Evolutionary conservation across 2,797 vertebrate species (phyloP), one percentile per base, ranked within the genome.

Genomic region (Tamandua tetradactyla): DNA sequence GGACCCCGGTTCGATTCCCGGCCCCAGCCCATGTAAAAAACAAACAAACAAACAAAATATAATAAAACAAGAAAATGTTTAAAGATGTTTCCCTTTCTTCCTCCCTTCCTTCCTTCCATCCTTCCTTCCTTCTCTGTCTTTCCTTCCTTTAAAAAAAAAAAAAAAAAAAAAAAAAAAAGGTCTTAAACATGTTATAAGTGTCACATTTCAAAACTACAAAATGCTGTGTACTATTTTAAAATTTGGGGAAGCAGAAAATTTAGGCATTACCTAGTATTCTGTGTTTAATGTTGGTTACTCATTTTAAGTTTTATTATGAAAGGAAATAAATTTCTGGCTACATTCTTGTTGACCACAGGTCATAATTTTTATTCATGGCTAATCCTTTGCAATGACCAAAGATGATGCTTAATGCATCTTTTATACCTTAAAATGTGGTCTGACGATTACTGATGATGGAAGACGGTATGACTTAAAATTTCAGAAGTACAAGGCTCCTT

Each of bases 301-400:
- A 57, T 85, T 76, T 88, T 68, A 81, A 49, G 84, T 85, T 86
- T 78, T 87, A 92, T 74, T 81, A 76, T 47, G 69, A 66, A 83
- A 72, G 75, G 42, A 92, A 76, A 66, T 89, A 44, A 88, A 91
- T 64, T 42, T 68, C 37, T 52, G 40, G 14, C 47, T 71, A n/a
- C 40, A 22, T 85, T 88, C 55, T 82, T 95, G 23, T 71, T 69
- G 30, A 76, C 52, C 32, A 20, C n/a, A 55, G 52, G 17, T 84
- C 40, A 30, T 44, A 81, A 62, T 72, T 76, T 72, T 85, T 87
- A 87, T 64, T 74, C 40, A 75, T 32, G 3, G 3, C 22, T 37
- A 7, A 57, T 91, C 22, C 17, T 82, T 89, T 93, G n/a, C 37
- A 55, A 11, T 62, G 30, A 92, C 62, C 30, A 42, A 84, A 81